A percentile compares a stretch with the other conserved stretches of the same genome.
Evolutionary conservation across 2,113 vertebrate species (phyloP).

Genomic region (Zapus hudsonius): DNA sequence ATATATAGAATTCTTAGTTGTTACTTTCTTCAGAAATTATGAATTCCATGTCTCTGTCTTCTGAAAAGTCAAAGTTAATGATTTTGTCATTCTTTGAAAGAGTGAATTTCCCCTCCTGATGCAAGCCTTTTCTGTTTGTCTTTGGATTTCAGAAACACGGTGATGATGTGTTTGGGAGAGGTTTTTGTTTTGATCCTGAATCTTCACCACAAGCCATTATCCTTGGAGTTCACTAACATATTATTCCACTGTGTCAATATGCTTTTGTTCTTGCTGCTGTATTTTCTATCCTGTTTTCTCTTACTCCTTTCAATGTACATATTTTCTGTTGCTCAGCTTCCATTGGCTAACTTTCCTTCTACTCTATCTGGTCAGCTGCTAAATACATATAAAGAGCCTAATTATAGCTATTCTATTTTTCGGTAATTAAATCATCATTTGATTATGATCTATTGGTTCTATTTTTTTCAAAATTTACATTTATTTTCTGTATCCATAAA

Average conservation of each 20-base stretch:
- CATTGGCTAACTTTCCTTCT: background rate
- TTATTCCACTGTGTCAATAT: background rate
- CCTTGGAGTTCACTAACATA: background rate
- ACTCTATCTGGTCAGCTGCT: background rate
- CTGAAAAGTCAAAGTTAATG: background rate
- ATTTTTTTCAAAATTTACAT: background rate
- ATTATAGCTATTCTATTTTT: background rate
- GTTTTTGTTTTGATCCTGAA: background rate
- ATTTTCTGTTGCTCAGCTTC: background rate
- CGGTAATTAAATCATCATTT: background rate
- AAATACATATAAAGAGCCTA: background rate
- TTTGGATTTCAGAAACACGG: background rate
- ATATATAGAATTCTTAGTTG: background rate
- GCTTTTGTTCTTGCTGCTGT: background rate
- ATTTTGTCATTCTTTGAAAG: background rate
- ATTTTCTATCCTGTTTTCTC: background rate
- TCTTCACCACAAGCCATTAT: background rate
- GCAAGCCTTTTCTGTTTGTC: background rate
- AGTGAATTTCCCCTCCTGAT: background rate
- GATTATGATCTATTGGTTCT: background rate
- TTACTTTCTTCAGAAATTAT: background rate
- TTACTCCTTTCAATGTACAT: background rate
- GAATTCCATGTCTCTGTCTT: background rate
- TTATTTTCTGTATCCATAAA: background rate
- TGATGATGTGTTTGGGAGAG: background rate